Evolutionary conservation across 2,797 vertebrate species (phyloP), one percentile per base, ranked within the genome.

Genomic region (Loris lydekkerianus): DNA sequence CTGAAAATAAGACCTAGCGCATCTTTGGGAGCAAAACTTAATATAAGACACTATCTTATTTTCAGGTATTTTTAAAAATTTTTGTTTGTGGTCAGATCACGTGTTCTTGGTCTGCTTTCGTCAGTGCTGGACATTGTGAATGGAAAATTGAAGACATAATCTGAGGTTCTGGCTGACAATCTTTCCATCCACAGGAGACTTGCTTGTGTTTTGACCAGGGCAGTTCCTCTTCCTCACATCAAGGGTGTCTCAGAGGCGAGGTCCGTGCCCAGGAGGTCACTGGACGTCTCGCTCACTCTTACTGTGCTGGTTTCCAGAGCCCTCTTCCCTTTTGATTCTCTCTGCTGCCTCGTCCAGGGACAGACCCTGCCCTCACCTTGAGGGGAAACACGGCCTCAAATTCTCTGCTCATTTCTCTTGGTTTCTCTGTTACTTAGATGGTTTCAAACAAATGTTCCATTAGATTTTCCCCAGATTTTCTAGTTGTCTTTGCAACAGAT

Each of bases 381-480:
- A 21, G 2, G 49, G 58, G 67, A 49, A 10, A 5, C 0, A 3
- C 0, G 3, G 63, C 21, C 43, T 7, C 23, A 3, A 2, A 0
- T 0, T 9, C 21, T 1, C 0, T 2, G 27, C 10, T 6, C 2
- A 1, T 56, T 29, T 2, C 46, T 15, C 7, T 1, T 0, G 9
- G 46, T 23, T 58, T 46, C 31, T 21, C 13, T 10, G 85, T 37
- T 3, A 3, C 53, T 61, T 46, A 8, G 70, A 18, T 23, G 80
- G 1, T 25, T 40, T 18, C 7, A 6, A 0, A n/a, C 23, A 25
- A 7, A 25, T 21, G 13, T 13, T 34, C 31, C 1, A 13, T 7
- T 18, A 9, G 1, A 2, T 46, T 46, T 53, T 8, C 73, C 73
- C 31, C 1, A 2, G 60, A 13, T n/a, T 67, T 92, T 23, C 85